A percentile compares a stretch with the other conserved stretches of the same genome.
phyloP scores from a whole-genome alignment of 2,888 invertebrate genomes.

The Pollenia labialis region DNA sequence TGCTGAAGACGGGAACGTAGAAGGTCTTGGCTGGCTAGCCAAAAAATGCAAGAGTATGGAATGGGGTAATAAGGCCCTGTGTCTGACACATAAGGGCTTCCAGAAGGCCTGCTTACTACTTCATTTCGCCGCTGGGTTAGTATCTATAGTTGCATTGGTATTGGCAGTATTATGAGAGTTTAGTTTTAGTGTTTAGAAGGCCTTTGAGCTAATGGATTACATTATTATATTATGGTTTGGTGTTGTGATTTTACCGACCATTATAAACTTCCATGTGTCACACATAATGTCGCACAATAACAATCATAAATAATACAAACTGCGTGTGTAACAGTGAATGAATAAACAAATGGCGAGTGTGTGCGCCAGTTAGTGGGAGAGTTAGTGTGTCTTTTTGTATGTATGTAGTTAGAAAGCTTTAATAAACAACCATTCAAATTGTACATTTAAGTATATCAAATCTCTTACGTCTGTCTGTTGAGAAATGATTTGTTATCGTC shows the following conservation, averaged over 20 bases:
- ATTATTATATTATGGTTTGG: conserved; percentile 56
- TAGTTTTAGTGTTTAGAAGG: conserved; percentile 24
- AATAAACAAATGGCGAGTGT: conserved; percentile 2
- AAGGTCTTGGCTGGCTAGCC: too few relatives aligned
- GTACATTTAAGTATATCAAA: conserved; percentile 57
- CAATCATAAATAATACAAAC: conserved; percentile 68
- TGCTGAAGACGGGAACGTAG: too few relatives aligned
- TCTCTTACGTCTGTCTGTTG: conserved; percentile 43
- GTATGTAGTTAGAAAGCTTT: conserved; percentile 21
- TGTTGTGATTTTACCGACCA: conserved; percentile 70
- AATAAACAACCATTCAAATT: conserved; percentile 59
- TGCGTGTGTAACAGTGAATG: conserved; percentile 27
- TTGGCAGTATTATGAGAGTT: not conserved
- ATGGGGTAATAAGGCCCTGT: too few relatives aligned
- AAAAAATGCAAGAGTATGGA: too few relatives aligned
- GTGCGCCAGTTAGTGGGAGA: conserved; percentile 4
- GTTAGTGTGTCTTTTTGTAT: not conserved
- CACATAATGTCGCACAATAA: conserved; percentile 67
- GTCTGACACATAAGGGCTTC: too few relatives aligned
- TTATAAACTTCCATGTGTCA: conserved; percentile 71
- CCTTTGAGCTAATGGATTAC: conserved; percentile 64
- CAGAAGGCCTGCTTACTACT: too few relatives aligned
- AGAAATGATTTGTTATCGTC: conserved; percentile 60
- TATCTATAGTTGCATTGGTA: not conserved
- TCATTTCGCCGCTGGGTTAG: not conserved